phyloP scores from a whole-genome alignment of 2,113 vertebrate species.

The Odocoileus virginianus region DNA sequence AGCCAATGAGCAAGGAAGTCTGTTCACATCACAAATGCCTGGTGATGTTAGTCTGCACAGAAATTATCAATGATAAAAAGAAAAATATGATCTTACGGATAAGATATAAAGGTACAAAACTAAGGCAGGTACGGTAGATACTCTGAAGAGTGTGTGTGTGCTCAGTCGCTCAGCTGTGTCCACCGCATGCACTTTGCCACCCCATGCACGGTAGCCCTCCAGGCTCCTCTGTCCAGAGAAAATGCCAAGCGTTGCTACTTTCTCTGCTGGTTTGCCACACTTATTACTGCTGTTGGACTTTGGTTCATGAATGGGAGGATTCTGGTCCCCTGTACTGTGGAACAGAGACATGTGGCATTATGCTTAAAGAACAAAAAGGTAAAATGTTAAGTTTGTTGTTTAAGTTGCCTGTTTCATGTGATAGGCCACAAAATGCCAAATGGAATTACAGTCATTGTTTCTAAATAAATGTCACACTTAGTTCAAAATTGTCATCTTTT shows the following conservation, averaged over 20 bases:
- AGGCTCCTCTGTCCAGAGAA: not conserved
- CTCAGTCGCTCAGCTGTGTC: not conserved
- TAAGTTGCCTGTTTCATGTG: conserved; percentile 32
- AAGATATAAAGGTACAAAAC: not conserved
- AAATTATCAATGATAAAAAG: not conserved
- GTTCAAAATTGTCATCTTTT: conserved; percentile 27
- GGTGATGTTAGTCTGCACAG: not conserved
- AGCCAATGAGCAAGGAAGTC: not conserved
- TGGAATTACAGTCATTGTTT: conserved; percentile 43
- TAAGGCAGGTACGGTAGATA: not conserved
- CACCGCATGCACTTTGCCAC: not conserved
- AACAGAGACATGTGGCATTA: conserved; percentile 10
- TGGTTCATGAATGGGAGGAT: not conserved
- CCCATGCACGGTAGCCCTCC: not conserved
- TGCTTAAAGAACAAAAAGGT: conserved; percentile 28
- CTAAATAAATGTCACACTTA: conserved; percentile 48
- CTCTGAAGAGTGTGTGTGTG: not conserved
- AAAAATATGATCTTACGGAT: not conserved
- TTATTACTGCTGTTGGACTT: not conserved
- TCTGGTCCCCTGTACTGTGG: not conserved
- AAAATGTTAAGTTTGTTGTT: conserved; percentile 16
- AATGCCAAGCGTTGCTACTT: not conserved
- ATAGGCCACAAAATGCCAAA: conserved; percentile 20
- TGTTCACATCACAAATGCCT: not conserved
- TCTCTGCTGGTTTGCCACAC: not conserved